Evolutionary conservation across 1,140 invertebrate genomes (phyloP).

Genomic region (Caenorhabditis briggsae): DNA sequence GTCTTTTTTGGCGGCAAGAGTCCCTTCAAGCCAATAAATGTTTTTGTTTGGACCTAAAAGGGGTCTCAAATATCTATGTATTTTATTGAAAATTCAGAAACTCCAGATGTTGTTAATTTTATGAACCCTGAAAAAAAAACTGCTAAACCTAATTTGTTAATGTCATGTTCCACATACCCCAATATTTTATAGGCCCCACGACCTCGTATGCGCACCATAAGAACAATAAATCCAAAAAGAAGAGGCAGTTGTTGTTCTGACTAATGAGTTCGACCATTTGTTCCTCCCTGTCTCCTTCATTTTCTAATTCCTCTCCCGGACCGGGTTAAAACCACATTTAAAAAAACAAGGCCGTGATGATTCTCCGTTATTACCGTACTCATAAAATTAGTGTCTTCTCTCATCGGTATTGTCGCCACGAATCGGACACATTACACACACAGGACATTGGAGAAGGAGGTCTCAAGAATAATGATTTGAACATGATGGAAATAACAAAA

Average conservation of each 20-base stretch:
- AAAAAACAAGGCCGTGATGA: slow-evolving; percentile 41
- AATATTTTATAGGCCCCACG: slow-evolving; percentile 47
- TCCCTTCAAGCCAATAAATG: slow-evolving; percentile 9
- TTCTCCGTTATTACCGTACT: slow-evolving; percentile 50
- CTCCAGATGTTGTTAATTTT: too few relatives aligned
- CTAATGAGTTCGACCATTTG: slow-evolving; percentile 46
- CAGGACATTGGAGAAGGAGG: too few relatives aligned
- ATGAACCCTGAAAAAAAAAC: too few relatives aligned
- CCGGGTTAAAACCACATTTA: background rate
- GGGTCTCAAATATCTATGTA: background rate
- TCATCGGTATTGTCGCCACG: background rate
- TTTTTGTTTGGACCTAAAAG: background rate
- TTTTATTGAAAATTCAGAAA: background rate
- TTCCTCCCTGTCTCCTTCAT: slow-evolving; percentile 7
- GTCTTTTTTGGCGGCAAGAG: slow-evolving; percentile 43
- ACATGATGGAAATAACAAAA: too few relatives aligned
- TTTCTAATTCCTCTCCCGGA: slow-evolving; percentile 11
- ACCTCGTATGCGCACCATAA: slow-evolving; percentile 11
- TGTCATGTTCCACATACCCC: background rate
- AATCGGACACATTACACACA: background rate
- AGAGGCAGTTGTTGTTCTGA: slow-evolving; percentile 19
- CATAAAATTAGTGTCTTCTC: slow-evolving; percentile 44
- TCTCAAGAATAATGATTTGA: too few relatives aligned
- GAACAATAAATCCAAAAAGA: slow-evolving; percentile 4
- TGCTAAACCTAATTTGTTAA: too few relatives aligned